Evolutionary conservation across 2,888 invertebrate genomes (phyloP).

Genomic region (Harpagoxenus sublaevis): DNA sequence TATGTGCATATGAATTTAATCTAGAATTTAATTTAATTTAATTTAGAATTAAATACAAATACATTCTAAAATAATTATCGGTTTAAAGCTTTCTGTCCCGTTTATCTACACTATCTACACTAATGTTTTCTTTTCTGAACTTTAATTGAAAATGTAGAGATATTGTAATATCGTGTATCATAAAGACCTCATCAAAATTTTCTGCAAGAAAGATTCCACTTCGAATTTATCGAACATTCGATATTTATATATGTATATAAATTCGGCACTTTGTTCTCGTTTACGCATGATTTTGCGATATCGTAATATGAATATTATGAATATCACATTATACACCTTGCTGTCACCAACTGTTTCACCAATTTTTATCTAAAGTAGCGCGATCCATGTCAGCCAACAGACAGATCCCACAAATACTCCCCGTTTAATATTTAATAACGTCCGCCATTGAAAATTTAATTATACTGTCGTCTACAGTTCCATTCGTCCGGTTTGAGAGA

Average conservation of each 20-base stretch:
- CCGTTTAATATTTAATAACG: slow-evolving; percentile 49
- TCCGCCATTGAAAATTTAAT: slow-evolving; percentile 46
- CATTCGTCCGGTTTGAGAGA: slow-evolving; percentile 42
- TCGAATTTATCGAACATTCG: neutral
- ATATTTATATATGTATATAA: slow-evolving; percentile 3
- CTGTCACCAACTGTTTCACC: slow-evolving; percentile 12
- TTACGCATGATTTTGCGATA: neutral
- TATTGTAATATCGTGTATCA: neutral
- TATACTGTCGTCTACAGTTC: slow-evolving; percentile 49
- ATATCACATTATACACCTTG: neutral
- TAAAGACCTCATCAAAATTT: neutral
- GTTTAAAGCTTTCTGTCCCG: neutral
- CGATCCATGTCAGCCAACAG: slow-evolving; percentile 26
- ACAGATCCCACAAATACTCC: slow-evolving; percentile 24
- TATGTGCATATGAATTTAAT: neutral
- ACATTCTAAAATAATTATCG: neutral
- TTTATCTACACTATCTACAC: neutral
- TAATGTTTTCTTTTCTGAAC: neutral
- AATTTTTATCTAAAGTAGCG: slow-evolving; percentile 40
- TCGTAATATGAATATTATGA: slow-evolving; percentile 1
- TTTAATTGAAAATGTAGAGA: neutral
- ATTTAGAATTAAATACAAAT: neutral
- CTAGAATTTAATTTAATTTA: neutral
- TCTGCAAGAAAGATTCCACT: neutral
- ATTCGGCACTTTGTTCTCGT: neutral